Percentiles rank a stretch among this genome's conserved stretches.
phyloP scores from a whole-genome alignment of 1,140 invertebrate genomes.

The Hydropsyche tenuis region DNA sequence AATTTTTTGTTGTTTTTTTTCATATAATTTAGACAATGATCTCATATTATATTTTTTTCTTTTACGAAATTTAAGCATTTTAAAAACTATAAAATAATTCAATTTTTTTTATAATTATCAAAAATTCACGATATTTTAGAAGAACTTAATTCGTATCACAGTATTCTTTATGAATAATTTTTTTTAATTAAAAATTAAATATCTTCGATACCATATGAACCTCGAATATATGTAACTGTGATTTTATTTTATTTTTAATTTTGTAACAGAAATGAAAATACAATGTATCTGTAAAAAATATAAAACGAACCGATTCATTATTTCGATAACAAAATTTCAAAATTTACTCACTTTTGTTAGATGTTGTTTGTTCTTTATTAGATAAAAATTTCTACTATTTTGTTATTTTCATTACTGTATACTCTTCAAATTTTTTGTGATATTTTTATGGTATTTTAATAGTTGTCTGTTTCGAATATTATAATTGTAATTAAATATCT shows the following conservation, averaged over 20 bases:
- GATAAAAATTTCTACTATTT: not conserved
- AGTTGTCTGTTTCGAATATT: slow-evolving; percentile 4
- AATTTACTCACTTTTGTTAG: slow-evolving; percentile 7
- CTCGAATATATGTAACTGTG: slow-evolving; percentile 19
- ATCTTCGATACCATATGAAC: not conserved
- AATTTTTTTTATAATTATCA: no score
- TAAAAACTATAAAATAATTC: no score
- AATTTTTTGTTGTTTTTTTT: no score
- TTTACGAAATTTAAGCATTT: no score
- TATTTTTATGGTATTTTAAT: not conserved
- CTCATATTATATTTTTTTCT: no score
- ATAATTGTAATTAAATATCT: not conserved
- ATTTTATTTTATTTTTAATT: slow-evolving; percentile 8
- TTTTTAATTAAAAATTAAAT: slow-evolving; percentile 2
- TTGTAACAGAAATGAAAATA: slow-evolving; percentile 15
- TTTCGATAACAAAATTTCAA: no score
- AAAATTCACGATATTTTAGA: no score
- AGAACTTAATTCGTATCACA: no score
- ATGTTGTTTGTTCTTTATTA: slow-evolving; percentile 3
- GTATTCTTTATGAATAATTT: not conserved
- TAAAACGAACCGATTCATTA: no score
- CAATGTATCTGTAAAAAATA: not conserved
- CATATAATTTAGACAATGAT: no score
- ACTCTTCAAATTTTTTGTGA: slow-evolving; percentile 17
- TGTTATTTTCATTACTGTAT: slow-evolving; percentile 26